Conservation (phyloP, 64 coral and sea anemone species). For the Stichodactyla mertensii region DNA sequence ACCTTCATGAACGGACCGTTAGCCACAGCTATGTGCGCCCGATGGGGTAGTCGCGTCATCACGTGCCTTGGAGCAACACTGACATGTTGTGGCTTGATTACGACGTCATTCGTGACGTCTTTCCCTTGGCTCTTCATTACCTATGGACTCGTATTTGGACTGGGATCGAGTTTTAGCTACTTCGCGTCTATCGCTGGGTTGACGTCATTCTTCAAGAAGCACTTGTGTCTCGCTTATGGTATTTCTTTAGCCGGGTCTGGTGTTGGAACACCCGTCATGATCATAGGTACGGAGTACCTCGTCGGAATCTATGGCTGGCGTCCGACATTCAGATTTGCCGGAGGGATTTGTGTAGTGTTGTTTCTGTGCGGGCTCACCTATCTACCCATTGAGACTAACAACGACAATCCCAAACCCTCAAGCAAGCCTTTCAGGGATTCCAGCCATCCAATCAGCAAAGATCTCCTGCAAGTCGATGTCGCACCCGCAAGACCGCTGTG, state of each 20-base stretch:
- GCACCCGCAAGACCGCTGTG: neutral
- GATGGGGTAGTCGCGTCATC: constrained; percentile 43
- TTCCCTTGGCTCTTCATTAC: constrained; percentile 40
- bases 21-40: constrained; percentile 28
- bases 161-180: constrained; percentile 51
- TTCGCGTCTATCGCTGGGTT: constrained; percentile 59
- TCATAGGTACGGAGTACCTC: constrained; percentile 30
- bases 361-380: constrained; percentile 46
- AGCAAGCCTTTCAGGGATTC: neutral
- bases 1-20: constrained; percentile 59
- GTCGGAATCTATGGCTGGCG: constrained; percentile 42
- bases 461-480: neutral
- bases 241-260: constrained; percentile 47
- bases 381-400: constrained; percentile 6
- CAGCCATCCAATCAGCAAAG: neutral
- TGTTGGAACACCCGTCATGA: constrained; percentile 32
- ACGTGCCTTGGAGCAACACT: constrained; percentile 49
- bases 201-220: constrained; percentile 54
- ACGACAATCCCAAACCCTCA: neutral
- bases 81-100: constrained; percentile 12
- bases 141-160: constrained; percentile 46
- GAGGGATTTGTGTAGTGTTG: constrained; percentile 2
- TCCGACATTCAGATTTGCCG: constrained; percentile 8
- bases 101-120: constrained; percentile 53
- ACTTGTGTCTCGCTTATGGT: constrained; percentile 52